phyloP scores from a whole-genome alignment of 1,140 invertebrate species.

The Caenorhabditis inopinata region DNA sequence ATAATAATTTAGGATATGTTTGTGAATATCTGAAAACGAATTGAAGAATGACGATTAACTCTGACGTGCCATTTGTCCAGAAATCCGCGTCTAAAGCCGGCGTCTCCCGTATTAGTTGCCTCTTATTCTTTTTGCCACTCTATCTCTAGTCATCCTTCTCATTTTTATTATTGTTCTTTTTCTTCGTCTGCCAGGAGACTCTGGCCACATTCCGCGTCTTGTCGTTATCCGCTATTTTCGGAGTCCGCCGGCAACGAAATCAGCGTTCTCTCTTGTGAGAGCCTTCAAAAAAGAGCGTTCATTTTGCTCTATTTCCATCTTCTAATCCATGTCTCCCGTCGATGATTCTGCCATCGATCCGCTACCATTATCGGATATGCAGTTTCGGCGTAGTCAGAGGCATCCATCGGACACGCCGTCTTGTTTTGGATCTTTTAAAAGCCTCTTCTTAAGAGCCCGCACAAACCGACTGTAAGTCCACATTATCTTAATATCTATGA shows the following conservation, averaged over 20 bases:
- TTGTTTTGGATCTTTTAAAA: slow-evolving; percentile 18
- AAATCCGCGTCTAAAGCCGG: slow-evolving; percentile 19
- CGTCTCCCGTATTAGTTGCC: slow-evolving; percentile 13
- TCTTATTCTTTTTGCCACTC: slow-evolving; percentile 23
- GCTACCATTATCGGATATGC: not conserved
- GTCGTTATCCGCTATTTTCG: slow-evolving; percentile 26
- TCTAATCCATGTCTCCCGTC: not conserved
- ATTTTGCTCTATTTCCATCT: not conserved
- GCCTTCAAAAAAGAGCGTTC: slow-evolving; percentile 5
- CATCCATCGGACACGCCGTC: slow-evolving; percentile 15
- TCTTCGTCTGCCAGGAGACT: not conserved
- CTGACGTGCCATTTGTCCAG: slow-evolving; percentile 18
- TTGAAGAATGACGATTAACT: not conserved
- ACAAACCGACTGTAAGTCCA: slow-evolving; percentile 10
- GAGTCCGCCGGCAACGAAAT: slow-evolving; percentile 11
- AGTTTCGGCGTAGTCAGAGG: not conserved
- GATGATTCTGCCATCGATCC: slow-evolving; percentile 2
- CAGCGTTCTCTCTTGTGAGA: not conserved
- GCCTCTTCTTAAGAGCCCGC: not conserved
- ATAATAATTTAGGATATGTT: no score
- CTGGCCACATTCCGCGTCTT: not conserved
- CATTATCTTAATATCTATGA: not conserved
- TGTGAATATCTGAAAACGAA: no score
- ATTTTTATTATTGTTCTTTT: not conserved
- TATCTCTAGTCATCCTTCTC: not conserved